These are phyloP conservation scores for Podarcis lilfordi DNA, from an alignment of 2,797 vertebrate species.

Conservation along the genomic window DNA sequence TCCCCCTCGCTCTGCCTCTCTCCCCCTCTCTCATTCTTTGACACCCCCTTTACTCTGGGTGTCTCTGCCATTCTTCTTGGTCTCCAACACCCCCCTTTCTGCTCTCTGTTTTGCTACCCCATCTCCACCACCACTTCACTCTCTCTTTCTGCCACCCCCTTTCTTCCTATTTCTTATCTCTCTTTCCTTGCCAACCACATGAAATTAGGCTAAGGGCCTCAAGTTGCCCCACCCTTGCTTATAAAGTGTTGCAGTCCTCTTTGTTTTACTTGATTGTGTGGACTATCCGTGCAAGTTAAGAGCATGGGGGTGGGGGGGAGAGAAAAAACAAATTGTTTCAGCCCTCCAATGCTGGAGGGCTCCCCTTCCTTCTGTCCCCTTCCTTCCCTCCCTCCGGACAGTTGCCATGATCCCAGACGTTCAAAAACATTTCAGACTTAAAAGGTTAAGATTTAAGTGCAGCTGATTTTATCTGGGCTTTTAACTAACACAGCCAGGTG, in stretches of 20 bases:
- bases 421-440: conserved; percentile 86
- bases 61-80: no score
- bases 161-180: neutral
- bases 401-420: conserved; percentile 83
- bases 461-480: conserved; percentile 88
- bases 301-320: neutral
- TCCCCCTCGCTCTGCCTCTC: no score
- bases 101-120: neutral
- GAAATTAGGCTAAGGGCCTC: no score
- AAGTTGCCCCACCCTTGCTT: no score
- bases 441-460: conserved; percentile 91
- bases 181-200: no score
- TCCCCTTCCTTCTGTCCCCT: conserved; percentile 42
- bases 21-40: no score
- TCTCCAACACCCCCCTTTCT: no score
- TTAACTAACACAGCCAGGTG: conserved; percentile 89
- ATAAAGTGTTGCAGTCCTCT: neutral
- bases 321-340: conserved; percentile 48
- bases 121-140: neutral
- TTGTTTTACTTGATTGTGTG: neutral
- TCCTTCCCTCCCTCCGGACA: conserved; percentile 47
- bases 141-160: neutral
- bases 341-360: conserved; percentile 60
- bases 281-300: neutral
- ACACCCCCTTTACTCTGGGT: no score